Base-by-base conservation (phyloP, 2,113 vertebrate genomes). In the Struthidea cinerea region DNA sequence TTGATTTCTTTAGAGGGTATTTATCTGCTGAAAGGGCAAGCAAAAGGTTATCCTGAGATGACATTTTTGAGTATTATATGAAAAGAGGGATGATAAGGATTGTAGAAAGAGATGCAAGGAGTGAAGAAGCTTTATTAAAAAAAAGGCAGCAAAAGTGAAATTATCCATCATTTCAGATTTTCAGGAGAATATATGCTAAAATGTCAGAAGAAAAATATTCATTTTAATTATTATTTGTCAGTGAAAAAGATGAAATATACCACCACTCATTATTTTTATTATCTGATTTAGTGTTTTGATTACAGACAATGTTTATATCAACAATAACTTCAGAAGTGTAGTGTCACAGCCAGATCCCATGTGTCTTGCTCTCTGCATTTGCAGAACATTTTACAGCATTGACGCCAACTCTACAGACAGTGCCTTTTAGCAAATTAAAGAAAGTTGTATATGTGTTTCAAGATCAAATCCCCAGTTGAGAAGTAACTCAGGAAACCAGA, bases 1-100 rank as follows among this genome's bases (percentile, higher is more conserved):
- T 94, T 84, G 77, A 92, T 93, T 93, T 89, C 41, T 75, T 69
- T 76, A 91, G 82, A 94, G 64, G 80, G 46, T 86, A 88, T 88
- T 92, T 93, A 83, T 96, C 63, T 74, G 35, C 79, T 68, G 74
- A 84, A 96, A 97, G 91, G 86, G 85, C 77, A 92, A 96, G 82
- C 83, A 68, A 97, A 96, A 96, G 65, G 44, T 90, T 93, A 89
- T 67, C 76, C 80, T 89, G 24, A 85, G 63, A 79, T 96, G 84
- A 96, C 71, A 95, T 96, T 97, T 96, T 93, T 68, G 79, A 93
- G 86, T 92, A 87, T 90, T 96, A 52, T 74, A 64, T 26, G 55
- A 90, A 93, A 76, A 68, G 14, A 86, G 39, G 10, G 83, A 91
- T 76, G 85, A 96, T 65, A 81, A 89, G 52, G 39, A 56, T 50